phyloP scores from a whole-genome alignment of 1,140 invertebrate species.

The Xylocopa sonorina region DNA sequence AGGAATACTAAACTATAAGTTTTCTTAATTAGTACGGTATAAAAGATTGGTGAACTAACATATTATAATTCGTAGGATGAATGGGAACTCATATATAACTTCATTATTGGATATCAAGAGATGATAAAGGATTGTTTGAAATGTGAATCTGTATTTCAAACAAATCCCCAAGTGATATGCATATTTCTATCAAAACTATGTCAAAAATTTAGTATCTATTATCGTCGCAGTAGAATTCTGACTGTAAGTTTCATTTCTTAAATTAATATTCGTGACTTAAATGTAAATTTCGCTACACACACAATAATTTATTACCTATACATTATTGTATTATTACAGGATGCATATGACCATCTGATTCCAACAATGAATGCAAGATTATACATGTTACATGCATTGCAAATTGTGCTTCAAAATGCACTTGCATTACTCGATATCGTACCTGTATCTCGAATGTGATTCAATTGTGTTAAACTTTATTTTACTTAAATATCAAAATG shows the following conservation, averaged over 20 bases:
- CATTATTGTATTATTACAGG: conserved; percentile 76
- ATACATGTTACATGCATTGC: conserved; percentile 85
- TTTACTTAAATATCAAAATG: not conserved
- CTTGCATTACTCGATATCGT: conserved; percentile 85
- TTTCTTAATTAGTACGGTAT: not conserved
- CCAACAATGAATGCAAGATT: conserved; percentile 86
- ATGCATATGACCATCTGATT: conserved; percentile 84
- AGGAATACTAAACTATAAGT: not conserved
- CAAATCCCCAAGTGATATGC: conserved; percentile 85
- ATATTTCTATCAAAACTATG: conserved; percentile 84
- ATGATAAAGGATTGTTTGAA: conserved; percentile 82
- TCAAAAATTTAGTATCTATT: conserved; percentile 87
- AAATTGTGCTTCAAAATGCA: conserved; percentile 84
- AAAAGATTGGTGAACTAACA: not conserved
- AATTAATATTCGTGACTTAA: conserved; percentile 7
- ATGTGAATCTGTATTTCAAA: conserved; percentile 78
- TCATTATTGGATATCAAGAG: conserved; percentile 84
- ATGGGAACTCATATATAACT: conserved; percentile 87
- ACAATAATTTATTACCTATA: conserved; percentile 39
- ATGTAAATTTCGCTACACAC: conserved; percentile 28
- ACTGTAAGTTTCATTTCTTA: conserved; percentile 81
- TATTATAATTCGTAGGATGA: conserved; percentile 83
- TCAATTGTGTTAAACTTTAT: not conserved
- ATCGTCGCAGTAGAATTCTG: conserved; percentile 86
- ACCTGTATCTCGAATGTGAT: conserved; percentile 85